Percentiles rank a stretch among this genome's conserved stretches.
Evolutionary conservation across 1,140 invertebrate genomes (phyloP).

Genomic region (Argopecten irradians): DNA sequence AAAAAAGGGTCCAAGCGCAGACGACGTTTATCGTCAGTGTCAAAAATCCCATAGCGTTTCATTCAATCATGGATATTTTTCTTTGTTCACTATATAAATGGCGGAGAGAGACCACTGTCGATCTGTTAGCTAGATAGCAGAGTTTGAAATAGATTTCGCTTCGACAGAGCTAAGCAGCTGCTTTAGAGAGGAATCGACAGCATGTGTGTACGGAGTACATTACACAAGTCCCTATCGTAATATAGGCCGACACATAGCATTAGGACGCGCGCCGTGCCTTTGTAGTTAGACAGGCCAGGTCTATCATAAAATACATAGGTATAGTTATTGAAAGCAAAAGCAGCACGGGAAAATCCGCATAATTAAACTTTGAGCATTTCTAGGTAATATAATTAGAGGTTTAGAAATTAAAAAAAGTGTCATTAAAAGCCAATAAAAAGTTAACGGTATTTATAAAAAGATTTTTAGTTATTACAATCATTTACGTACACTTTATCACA

Average conservation of each 20-base stretch:
- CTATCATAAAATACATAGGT: not conserved
- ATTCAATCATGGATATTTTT: slow-evolving; percentile 23
- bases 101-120: slow-evolving; percentile 13
- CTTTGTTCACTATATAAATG: slow-evolving; percentile 17
- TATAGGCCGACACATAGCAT: slow-evolving; percentile 6
- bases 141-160: slow-evolving; percentile 22
- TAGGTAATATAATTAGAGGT: too few species aligned
- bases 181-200: slow-evolving; percentile 5
- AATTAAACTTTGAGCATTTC: too few species aligned
- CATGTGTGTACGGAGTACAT: not conserved
- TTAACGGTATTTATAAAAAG: too few species aligned
- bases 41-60: not conserved
- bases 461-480: too few species aligned
- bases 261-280: not conserved
- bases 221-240: slow-evolving; percentile 8
- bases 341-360: too few species aligned
- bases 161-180: not conserved
- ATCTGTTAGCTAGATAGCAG: not conserved
- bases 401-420: too few species aligned
- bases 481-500: too few species aligned
- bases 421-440: too few species aligned
- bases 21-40: slow-evolving; percentile 12
- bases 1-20: not conserved
- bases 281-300: not conserved
- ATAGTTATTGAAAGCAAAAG: not conserved